Evolutionary conservation across 2,113 vertebrate genomes (phyloP), one percentile per base, ranked within the genome.

Genomic region (Chrysochloris asiatica): DNA sequence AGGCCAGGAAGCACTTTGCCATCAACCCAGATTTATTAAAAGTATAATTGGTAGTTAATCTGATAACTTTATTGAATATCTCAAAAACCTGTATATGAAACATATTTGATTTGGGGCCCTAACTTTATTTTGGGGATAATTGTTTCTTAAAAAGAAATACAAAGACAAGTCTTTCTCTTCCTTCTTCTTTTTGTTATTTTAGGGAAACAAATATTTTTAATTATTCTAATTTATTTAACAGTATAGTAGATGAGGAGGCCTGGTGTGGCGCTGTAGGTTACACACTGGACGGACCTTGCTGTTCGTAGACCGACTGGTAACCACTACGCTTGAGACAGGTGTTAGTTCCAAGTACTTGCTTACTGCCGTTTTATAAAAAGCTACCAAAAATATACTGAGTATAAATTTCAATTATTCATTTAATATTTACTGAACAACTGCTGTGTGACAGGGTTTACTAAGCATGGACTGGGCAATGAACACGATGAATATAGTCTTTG

Each of bases 331-430:
- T n/a, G n/a, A n/a, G n/a, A n/a, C n/a, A n/a, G n/a, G n/a, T n/a
- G n/a, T n/a, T n/a, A n/a, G n/a, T n/a, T n/a, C n/a, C n/a, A 78
- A 21, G 77, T 83, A 85, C 85, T 86, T 83, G 59, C 65, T 61
- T 75, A 69, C 72, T 56, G 71, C 33, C 61, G 26, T 16, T 83
- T 83, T 48, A 69, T 67, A 33, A 36, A 26, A 75, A 92, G 26
- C 30, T 26, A 56, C 26, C 30, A n/a, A 67, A 52, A 91, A 76
- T 22, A 76, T 33, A 54, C 41, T 89, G 78, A 92, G 88, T 84
- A 61, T 84, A 91, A 28, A 83, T 38, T 86, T 83, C 71, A 73
- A 13, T 61, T 24, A 30, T 10, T 61, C 59, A 72, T 77, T 89
- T 12, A 81, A 47, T 22, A 85, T 81, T 82, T 89, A 71, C 5